Evolutionary conservation across 2,797 vertebrate genomes (phyloP), one percentile per base, ranked within the genome.

Genomic region (Xerus rutilus): DNA sequence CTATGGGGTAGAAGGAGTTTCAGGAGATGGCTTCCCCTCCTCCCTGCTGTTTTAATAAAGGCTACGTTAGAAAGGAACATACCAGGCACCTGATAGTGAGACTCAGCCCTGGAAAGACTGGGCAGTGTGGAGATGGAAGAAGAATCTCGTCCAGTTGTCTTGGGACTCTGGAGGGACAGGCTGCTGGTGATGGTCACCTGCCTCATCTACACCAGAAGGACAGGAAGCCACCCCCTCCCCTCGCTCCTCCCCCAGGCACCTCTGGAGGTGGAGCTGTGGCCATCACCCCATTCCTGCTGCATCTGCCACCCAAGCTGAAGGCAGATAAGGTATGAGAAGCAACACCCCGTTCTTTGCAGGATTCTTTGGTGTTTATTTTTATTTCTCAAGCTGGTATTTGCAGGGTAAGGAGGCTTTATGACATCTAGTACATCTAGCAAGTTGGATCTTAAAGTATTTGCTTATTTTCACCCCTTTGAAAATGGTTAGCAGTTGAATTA

Each of bases 401-500:
- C 18, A 32, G 17, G 30, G 70, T 70, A 89, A 91, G 0, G 2
- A 65, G 52, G 39, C 70, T 89, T 87, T 73, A 54, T 47, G 91
- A 49, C 76, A 90, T 84, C 79, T 39, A 86, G 64, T 77, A 35
- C 39, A 39, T 39, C 39, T 39, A 65, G 54, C 0, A 12, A 74
- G 70, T 47, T 95, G 94, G 45, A 72, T 92, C 89, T 95, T 62
- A 35, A 74, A 92, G 79, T n/a, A 9, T 89, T 96, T 92, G 94
- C 93, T 95, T 89, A 86, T 90, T 96, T 91, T 89, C 45, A 73
- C 73, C 35, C 64, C 89, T 97, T 97, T 97, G 97, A 94, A 97
- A 97, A 77, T 93, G 91, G 77, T 96, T 95, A 93, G 91, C 95
- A 89, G 89, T 57, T 94, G 93, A 92, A 94, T 95, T 88, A 96